phyloP scores from a whole-genome alignment of 2,888 invertebrate species.

The Ceratothoa steindachneri region DNA sequence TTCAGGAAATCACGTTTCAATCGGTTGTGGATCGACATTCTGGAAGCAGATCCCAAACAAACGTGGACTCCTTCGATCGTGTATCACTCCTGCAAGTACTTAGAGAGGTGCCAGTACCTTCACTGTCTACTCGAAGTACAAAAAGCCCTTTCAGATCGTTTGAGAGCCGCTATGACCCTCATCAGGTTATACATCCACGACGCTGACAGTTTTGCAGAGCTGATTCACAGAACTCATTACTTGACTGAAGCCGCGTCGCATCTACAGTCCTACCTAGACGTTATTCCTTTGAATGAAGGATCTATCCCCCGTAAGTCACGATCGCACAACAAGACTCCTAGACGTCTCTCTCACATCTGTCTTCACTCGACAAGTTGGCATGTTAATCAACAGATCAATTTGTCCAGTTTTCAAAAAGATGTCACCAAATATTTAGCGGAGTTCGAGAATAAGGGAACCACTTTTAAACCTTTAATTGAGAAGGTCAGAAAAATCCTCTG shows the following conservation, averaged over 20 bases:
- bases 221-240: slow-evolving; percentile 18
- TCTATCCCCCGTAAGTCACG: not conserved
- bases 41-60: slow-evolving; percentile 63
- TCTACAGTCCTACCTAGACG: slow-evolving; percentile 28
- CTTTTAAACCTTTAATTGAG: not conserved
- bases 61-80: slow-evolving; percentile 64
- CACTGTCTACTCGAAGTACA: slow-evolving; percentile 72
- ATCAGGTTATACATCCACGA: slow-evolving; percentile 25
- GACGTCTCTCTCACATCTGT: not conserved
- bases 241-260: slow-evolving; percentile 17
- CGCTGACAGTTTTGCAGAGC: slow-evolving; percentile 14
- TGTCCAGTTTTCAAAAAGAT: slow-evolving; percentile 75
- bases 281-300: slow-evolving; percentile 5
- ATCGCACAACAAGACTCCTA: not conserved
- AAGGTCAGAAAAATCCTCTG: slow-evolving; percentile 16
- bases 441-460: slow-evolving; percentile 59
- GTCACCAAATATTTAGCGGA: slow-evolving; percentile 67
- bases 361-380: slow-evolving; percentile 53
- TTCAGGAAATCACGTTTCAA: slow-evolving; percentile 64
- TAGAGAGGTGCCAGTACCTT: slow-evolving; percentile 65
- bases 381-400: slow-evolving; percentile 73
- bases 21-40: slow-evolving; percentile 63
- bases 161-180: slow-evolving; percentile 41
- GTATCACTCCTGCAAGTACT: slow-evolving; percentile 65
- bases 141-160: slow-evolving; percentile 44